Base-by-base conservation (phyloP, 2,888 invertebrate genomes). In the Drosophila buzzatii region DNA sequence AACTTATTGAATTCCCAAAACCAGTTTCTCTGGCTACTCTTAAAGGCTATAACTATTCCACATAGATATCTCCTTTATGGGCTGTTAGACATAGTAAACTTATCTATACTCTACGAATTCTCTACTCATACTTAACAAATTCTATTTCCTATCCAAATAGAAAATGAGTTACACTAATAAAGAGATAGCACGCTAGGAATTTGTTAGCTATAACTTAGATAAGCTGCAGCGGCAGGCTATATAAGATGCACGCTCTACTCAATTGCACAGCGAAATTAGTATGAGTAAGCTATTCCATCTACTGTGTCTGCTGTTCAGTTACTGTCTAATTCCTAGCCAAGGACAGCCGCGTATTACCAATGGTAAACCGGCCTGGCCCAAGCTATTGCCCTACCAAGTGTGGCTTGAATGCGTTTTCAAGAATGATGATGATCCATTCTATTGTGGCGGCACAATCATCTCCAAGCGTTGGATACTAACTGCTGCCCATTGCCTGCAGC, bases 401-500 rank as follows among this genome's bases (percentile, higher is more conserved):
- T 67, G 61, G 0, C 31, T 84, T 9, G 44, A 70, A 1, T 23
- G 31, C 44, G 70, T 53, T 7, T 89, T 84, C 8, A 18, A 27
- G 10, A 62, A 42, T 4, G 10, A 33, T 0, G 9, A 1, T 3
- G 18, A 62, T 7, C 45, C 62, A 3, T 69, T 23, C 37, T 12
- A 61, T 12, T 84, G 84, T 41, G 84, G 84, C 0, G 84, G 90
- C 7, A 71, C 76, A 6, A 73, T 84, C n/a, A 76, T 84, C 10
- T 63, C 70, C 5, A 41, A 14, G 3, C 68, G 63, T 2, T 87
- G 88, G 79, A 74, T 84, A 39, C 57, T 84, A 0, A 89, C 84
- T 9, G 90, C 84, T 2, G 84, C 90, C 0, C 84, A 84, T 49
- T 85, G 84, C 8, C 53, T 85, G 16, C 51, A 76, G 41, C 68